Evolutionary conservation across 2,888 invertebrate species (phyloP).

Genomic region (Rhorus exstirpatorius): DNA sequence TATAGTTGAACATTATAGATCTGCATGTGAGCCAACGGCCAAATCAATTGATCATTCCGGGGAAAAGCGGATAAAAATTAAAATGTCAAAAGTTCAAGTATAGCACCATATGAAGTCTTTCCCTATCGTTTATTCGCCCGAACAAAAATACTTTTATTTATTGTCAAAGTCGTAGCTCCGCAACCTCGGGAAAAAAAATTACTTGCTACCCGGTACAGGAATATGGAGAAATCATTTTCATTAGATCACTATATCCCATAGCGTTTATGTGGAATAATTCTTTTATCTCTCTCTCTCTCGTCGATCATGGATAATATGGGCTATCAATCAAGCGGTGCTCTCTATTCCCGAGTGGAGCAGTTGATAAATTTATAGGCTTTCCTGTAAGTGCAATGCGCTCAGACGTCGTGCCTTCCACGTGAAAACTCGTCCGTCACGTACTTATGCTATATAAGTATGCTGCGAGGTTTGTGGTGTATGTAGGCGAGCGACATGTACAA

Average conservation of each 20-base stretch:
- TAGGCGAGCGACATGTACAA: conserved; percentile 32
- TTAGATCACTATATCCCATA: neutral
- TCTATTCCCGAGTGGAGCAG: conserved; percentile 39
- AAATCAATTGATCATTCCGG: too few relatives aligned
- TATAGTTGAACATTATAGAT: too few relatives aligned
- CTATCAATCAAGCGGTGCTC: conserved; percentile 55
- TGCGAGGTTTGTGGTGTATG: conserved; percentile 38
- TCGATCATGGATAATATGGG: conserved; percentile 27
- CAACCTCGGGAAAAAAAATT: conserved; percentile 4
- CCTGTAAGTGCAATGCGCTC: conserved; percentile 50
- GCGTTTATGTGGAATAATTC: conserved; percentile 40
- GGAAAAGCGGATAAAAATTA: too few relatives aligned
- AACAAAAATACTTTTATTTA: neutral
- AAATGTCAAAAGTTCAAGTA: too few relatives aligned
- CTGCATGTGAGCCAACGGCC: too few relatives aligned
- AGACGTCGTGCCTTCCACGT: conserved; percentile 60
- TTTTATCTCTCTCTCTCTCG: neutral
- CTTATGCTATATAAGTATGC: conserved; percentile 32
- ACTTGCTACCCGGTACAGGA: neutral
- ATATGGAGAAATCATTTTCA: neutral
- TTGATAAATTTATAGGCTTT: conserved; percentile 63
- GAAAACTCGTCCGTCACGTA: conserved; percentile 71
- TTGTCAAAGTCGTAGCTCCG: neutral
- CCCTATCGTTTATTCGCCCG: neutral
- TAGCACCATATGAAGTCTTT: too few relatives aligned